Evolutionary conservation across 2,888 invertebrate genomes (phyloP).

Genomic region (Eucera pruinosa): DNA sequence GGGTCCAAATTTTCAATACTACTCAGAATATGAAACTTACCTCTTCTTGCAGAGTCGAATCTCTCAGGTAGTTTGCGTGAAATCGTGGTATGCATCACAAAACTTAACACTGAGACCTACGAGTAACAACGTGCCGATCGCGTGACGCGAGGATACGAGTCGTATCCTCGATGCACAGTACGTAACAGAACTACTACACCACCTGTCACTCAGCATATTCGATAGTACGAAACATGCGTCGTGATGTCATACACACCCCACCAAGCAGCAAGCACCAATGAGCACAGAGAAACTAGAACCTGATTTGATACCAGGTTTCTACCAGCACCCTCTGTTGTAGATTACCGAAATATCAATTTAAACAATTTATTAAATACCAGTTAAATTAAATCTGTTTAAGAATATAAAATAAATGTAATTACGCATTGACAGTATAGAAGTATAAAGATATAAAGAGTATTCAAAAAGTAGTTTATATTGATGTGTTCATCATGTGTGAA

Average conservation of each 20-base stretch:
- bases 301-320: neutral
- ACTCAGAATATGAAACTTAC: constrained; percentile 60
- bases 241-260: constrained; percentile 73
- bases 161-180: constrained; percentile 42
- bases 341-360: neutral
- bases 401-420: too few relatives aligned
- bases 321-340: neutral
- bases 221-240: constrained; percentile 79
- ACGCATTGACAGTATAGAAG: neutral
- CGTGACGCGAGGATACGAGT: constrained; percentile 61
- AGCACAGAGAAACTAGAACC: constrained; percentile 6
- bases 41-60: constrained; percentile 78
- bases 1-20: neutral
- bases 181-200: constrained; percentile 71
- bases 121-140: constrained; percentile 74
- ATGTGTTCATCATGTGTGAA: too few relatives aligned
- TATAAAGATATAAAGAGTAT: neutral
- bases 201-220: constrained; percentile 83
- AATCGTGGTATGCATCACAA: constrained; percentile 81
- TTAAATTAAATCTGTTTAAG: too few relatives aligned
- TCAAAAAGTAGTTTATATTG: neutral
- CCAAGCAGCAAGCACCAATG: constrained; percentile 40
- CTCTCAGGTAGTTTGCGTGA: constrained; percentile 75
- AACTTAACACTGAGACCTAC: constrained; percentile 76
- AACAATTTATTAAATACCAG: neutral